phyloP scores from a whole-genome alignment of 2,888 invertebrate species.

The Drosophila birchii region DNA sequence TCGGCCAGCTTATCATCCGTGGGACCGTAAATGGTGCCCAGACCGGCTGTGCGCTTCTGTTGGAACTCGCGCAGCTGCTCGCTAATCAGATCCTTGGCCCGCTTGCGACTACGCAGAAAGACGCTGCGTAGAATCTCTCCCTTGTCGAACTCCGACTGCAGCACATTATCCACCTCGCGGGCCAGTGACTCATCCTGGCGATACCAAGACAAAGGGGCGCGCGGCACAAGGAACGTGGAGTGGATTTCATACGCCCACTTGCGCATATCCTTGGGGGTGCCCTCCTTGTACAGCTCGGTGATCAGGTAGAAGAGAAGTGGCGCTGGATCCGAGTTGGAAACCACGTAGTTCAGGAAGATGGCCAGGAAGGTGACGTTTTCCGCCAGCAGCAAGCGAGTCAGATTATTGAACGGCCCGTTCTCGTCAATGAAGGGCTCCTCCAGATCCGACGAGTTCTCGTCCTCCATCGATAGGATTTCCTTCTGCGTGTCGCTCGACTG shows the following conservation, averaged over 20 bases:
- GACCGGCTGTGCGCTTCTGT: constrained; percentile 94
- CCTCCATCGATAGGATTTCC: constrained; percentile 97
- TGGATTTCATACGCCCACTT: constrained; percentile 99
- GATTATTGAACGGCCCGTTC: constrained; percentile 94
- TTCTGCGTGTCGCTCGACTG: constrained; percentile 86
- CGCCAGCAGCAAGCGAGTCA: constrained; percentile 92
- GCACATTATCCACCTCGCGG: constrained; percentile 94
- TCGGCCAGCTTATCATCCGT: constrained; percentile 91
- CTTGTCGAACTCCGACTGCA: constrained; percentile 93
- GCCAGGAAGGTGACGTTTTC: constrained; percentile 93
- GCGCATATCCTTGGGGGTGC: constrained; percentile 94
- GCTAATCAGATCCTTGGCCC: constrained; percentile 85
- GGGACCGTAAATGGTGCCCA: constrained; percentile 95
- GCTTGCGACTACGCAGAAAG: constrained; percentile 94
- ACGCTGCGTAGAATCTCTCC: constrained; percentile 95
- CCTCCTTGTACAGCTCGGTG: constrained; percentile 95
- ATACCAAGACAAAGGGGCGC: constrained; percentile 86
- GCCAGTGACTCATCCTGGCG: constrained; percentile 91
- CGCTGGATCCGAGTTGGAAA: constrained; percentile 93
- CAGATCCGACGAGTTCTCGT: constrained; percentile 95
- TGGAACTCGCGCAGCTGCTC: constrained; percentile 86
- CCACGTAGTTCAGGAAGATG: constrained; percentile 96
- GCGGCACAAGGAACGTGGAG: constrained; percentile 96
- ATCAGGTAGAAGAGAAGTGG: constrained; percentile 91
- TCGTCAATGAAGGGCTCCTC: constrained; percentile 91